These are phyloP conservation scores for Verasper variegatus DNA, from an alignment of 2,113 vertebrate species.

Conservation along the genomic window DNA sequence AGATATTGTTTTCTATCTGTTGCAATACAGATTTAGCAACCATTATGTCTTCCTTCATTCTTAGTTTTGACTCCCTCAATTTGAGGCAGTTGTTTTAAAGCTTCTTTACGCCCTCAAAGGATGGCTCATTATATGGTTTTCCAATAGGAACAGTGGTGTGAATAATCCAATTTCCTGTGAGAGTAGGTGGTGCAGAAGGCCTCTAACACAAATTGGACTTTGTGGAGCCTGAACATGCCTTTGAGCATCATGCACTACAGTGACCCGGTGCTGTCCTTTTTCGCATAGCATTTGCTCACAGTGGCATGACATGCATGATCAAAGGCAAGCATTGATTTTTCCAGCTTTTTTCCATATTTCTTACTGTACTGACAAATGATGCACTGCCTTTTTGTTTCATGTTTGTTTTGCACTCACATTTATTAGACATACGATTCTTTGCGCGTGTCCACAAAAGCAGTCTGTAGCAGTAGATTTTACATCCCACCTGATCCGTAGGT, in stretches of 20 bases:
- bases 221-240: conserved; percentile 33
- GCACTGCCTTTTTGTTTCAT: not conserved
- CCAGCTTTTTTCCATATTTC: not conserved
- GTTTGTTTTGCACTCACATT: not conserved
- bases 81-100: not conserved
- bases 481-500: not conserved
- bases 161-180: conserved; percentile 6
- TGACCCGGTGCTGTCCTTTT: conserved; percentile 22
- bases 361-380: not conserved
- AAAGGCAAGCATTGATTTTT: conserved; percentile 38
- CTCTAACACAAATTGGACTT: conserved; percentile 20
- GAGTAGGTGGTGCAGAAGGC: conserved; percentile 8
- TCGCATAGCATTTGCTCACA: conserved; percentile 10
- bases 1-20: not conserved
- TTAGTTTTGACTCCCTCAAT: not conserved
- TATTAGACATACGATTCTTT: no score
- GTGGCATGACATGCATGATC: conserved; percentile 29
- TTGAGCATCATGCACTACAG: conserved; percentile 13
- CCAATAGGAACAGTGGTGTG: not conserved
- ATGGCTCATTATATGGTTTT: not conserved
- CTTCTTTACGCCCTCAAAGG: not conserved
- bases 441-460: not conserved
- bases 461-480: not conserved
- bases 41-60: not conserved
- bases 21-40: not conserved